Percentiles rank a stretch among this genome's conserved stretches.
Evolutionary conservation across 2,113 vertebrate genomes (phyloP).

Genomic region (Amazona guildingii): DNA sequence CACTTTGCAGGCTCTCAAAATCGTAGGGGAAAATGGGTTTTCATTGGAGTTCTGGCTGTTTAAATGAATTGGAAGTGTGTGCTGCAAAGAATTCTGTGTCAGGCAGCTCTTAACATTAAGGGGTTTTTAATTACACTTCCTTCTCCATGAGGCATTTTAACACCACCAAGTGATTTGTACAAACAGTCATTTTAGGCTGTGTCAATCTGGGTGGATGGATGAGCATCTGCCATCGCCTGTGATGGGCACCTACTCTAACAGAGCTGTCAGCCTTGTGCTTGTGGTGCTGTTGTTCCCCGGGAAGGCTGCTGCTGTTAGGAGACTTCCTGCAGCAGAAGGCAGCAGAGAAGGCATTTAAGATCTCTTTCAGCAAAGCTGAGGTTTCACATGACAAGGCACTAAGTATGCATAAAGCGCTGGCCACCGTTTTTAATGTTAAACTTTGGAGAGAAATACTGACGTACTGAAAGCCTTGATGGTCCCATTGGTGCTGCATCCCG

Average conservation of each 20-base stretch:
- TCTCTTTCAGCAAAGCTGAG: not conserved
- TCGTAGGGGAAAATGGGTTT: not conserved
- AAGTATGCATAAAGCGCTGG: not conserved
- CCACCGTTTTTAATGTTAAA: not conserved
- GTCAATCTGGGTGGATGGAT: constrained; percentile 17
- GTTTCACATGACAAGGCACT: not conserved
- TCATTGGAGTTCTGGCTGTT: not conserved
- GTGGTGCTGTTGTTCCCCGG: constrained; percentile 7
- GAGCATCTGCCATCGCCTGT: constrained; percentile 28
- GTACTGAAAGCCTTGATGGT: not conserved
- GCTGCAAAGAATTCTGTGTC: not conserved
- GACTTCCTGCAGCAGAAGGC: not conserved
- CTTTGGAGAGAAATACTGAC: not conserved
- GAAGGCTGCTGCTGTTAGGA: constrained; percentile 7
- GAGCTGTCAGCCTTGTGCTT: constrained; percentile 26
- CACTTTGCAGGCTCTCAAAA: not conserved
- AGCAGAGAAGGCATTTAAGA: not conserved
- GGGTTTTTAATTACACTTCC: not conserved
- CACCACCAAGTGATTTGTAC: not conserved
- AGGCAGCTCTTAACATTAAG: not conserved
- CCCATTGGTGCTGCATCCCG: not conserved
- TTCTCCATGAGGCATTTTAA: not conserved
- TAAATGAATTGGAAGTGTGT: not conserved
- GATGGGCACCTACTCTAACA: constrained; percentile 39
- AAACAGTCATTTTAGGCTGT: constrained; percentile 26